phyloP scores from a whole-genome alignment of 2,113 vertebrate species.

The Coracopsis vasa region DNA sequence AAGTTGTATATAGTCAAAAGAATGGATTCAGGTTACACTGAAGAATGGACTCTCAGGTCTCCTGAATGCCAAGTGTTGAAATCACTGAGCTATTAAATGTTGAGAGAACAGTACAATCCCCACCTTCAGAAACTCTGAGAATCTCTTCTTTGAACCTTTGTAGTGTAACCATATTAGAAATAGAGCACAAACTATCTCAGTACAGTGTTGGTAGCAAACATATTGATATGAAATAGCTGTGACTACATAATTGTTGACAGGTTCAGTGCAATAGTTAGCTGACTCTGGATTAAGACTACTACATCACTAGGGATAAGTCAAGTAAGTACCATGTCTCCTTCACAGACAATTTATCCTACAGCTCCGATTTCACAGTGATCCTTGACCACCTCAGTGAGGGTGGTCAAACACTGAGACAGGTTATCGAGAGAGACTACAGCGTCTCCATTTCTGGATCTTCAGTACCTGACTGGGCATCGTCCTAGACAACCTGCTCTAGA shows the following conservation, averaged over 20 bases:
- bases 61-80: background rate
- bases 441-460: background rate
- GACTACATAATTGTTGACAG: background rate
- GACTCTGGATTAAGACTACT: background rate
- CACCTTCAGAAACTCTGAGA: background rate
- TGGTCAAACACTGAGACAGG: background rate
- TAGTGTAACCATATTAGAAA: background rate
- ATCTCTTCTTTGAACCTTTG: background rate
- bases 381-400: background rate
- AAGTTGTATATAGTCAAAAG: background rate
- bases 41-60: background rate
- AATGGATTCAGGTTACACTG: background rate
- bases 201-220: background rate
- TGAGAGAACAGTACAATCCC: background rate
- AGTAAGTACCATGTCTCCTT: background rate
- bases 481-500: background rate
- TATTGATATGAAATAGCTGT: background rate
- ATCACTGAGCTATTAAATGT: background rate
- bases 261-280: background rate
- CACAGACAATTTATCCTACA: background rate
- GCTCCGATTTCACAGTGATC: background rate
- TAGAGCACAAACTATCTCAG: background rate
- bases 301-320: background rate
- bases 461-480: fast-evolving
- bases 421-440: background rate